phyloP scores from a whole-genome alignment of 2,888 invertebrate species.

The Acanthosepion esculentum region DNA sequence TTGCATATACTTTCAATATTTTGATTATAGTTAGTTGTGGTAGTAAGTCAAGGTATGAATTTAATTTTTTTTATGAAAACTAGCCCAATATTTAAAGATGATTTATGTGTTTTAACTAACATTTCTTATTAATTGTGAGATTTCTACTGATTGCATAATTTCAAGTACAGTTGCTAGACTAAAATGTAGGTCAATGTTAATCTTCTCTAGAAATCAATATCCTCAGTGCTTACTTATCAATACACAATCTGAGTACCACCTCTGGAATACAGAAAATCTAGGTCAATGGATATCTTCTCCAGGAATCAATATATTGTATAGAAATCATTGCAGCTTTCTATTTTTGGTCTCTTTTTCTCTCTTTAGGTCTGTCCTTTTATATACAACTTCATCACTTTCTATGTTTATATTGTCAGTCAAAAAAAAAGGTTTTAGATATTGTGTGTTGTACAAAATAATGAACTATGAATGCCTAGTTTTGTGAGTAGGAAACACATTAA shows the following conservation, averaged over 20 bases:
- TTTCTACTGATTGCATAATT: background rate
- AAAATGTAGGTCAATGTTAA: background rate
- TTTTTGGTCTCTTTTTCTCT: slow-evolving; percentile 24
- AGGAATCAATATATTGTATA: slow-evolving; percentile 33
- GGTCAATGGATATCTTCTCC: slow-evolving; percentile 33
- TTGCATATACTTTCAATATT: background rate
- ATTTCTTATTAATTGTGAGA: background rate
- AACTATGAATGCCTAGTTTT: background rate
- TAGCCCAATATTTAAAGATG: background rate
- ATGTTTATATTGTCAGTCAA: background rate
- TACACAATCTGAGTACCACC: slow-evolving; percentile 33
- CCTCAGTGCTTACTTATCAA: slow-evolving; percentile 22
- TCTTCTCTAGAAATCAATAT: slow-evolving; percentile 33
- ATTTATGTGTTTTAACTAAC: background rate
- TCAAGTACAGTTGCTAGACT: background rate
- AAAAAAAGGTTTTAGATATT: slow-evolving; percentile 22
- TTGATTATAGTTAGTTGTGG: background rate
- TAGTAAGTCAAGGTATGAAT: background rate
- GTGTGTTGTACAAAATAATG: background rate
- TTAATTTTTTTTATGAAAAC: background rate
- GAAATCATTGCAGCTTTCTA: slow-evolving; percentile 22
- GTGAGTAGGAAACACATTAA: background rate
- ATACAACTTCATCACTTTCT: slow-evolving; percentile 21
- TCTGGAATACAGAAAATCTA: slow-evolving; percentile 33
- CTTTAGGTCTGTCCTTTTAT: slow-evolving; percentile 33